phyloP scores from a whole-genome alignment of 2,113 vertebrate species.

The Trichomycterus rosablanca region DNA sequence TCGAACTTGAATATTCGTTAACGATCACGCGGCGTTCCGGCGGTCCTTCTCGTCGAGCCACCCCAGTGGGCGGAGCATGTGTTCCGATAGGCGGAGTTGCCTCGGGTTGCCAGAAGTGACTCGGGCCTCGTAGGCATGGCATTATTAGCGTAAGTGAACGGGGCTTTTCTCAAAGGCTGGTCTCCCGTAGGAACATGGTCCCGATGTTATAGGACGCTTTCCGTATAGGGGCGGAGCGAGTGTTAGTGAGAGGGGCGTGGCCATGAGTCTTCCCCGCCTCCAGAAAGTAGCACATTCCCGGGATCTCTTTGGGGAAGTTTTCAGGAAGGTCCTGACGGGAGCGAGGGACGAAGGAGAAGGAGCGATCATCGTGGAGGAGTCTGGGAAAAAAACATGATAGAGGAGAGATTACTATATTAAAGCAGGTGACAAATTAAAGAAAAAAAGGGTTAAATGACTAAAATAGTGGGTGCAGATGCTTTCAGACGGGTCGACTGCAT shows the following conservation, averaged over 20 bases:
- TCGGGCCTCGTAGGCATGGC: slow-evolving; percentile 27
- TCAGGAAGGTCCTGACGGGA: slow-evolving; percentile 95
- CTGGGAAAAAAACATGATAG: slow-evolving; percentile 54
- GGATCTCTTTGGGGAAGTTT: slow-evolving; percentile 97
- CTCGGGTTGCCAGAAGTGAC: slow-evolving; percentile 17
- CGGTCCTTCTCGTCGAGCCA: background rate
- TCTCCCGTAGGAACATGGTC: slow-evolving; percentile 98
- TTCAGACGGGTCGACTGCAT: too few species aligned
- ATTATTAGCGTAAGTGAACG: background rate
- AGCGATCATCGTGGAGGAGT: slow-evolving; percentile 88
- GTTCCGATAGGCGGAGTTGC: slow-evolving; percentile 23
- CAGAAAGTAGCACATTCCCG: slow-evolving; percentile 95
- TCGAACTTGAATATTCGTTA: slow-evolving; percentile 23
- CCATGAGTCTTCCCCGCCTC: slow-evolving; percentile 86
- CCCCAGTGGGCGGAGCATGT: background rate
- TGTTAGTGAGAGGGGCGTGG: slow-evolving; percentile 67
- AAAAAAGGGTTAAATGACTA: background rate
- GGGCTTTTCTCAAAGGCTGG: slow-evolving; percentile 81
- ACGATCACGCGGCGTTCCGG: slow-evolving; percentile 19
- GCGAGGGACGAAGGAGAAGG: slow-evolving; percentile 89
- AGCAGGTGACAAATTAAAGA: background rate
- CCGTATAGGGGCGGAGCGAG: slow-evolving; percentile 82
- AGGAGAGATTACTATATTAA: background rate
- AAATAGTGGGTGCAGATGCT: too few species aligned
- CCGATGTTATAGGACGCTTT: slow-evolving; percentile 97